Evolutionary conservation across 2,113 vertebrate species (phyloP), one percentile per base, ranked within the genome.

Genomic region (Aleadryas rufinucha): DNA sequence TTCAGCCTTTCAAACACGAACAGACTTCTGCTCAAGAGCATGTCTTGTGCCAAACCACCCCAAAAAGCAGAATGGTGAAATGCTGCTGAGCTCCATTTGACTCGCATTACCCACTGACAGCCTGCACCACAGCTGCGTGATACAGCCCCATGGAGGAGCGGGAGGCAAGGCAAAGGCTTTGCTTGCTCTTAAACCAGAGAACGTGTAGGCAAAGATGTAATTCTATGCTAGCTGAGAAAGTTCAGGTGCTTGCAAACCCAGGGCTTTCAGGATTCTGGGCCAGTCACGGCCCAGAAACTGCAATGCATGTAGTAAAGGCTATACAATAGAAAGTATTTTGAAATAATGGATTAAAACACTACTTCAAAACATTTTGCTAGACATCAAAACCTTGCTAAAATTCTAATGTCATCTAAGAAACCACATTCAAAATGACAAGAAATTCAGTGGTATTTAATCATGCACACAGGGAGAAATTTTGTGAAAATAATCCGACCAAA

Each of bases 81-180:
- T 4, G 2, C 33, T 89, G 63, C 59, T 91, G 89, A 87, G 50
- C n/a, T 74, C 50, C 52, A 33, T 50, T 70, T 63, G 82, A 35
- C 33, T 84, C 1, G 0, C 2, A 4, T 39, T 53, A 65, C 37
- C 45, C 60, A 50, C 50, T 42, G 72, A 77, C 66, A 76, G 53
- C 31, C 59, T 20, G 31, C 37, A 52, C 22, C 24, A 13, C 1
- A 0, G 3, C 53, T 56, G 33, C 0, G 0, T 2, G 3, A 28
- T 13, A 27, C 0, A 0, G 68, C 27, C 15, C 49, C 30, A 15
- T 20, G 10, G 44, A 89, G 27, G 24, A 59, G 30, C 0, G 0
- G 26, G 10, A 75, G 35, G 21, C 54, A 84, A 81, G 47, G 35
- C 39, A 68, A 24, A 27, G 35, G 5, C 26, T 49, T 76, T 53